Conservation (phyloP, 1,140 invertebrate species). For the Dolichoris vasculosae region DNA sequence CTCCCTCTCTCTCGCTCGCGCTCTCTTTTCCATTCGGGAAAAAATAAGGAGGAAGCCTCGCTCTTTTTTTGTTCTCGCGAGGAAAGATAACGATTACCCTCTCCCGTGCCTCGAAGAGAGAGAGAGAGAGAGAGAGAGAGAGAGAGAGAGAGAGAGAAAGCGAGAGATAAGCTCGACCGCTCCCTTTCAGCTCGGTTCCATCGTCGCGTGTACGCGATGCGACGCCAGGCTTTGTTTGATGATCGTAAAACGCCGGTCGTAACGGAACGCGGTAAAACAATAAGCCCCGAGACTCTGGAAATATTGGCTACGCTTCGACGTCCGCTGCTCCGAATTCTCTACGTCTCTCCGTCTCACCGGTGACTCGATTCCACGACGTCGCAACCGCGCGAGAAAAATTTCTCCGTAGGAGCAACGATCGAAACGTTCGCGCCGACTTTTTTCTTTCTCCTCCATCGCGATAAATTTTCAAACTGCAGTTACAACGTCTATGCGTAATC, state of each 20-base stretch:
- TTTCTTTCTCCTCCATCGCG: conserved; percentile 5
- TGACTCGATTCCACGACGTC: too few relatives aligned
- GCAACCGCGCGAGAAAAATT: too few relatives aligned
- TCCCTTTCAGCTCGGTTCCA: neutral
- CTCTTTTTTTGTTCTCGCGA: conserved; percentile 14
- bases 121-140: too few relatives aligned
- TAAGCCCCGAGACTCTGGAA: neutral
- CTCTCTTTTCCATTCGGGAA: neutral
- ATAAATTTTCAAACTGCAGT: conserved; percentile 7
- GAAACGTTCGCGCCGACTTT: too few relatives aligned
- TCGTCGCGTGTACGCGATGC: neutral
- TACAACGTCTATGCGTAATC: neutral
- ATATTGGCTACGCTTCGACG: neutral
- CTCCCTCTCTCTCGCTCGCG: neutral
- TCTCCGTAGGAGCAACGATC: too few relatives aligned
- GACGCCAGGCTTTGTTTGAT: conserved; percentile 30
- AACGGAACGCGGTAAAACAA: conserved; percentile 18
- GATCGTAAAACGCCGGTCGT: neutral
- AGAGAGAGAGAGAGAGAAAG: too few relatives aligned
- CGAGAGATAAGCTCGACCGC: conserved; percentile 26
- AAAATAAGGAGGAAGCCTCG: neutral
- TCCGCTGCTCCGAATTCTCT: neutral
- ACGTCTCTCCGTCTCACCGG: too few relatives aligned
- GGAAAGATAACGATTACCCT: conserved; percentile 22
- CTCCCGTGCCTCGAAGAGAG: too few relatives aligned